Evolutionary conservation across 1,140 invertebrate genomes (phyloP), one percentile per base, ranked within the genome.

Genomic region (Pissodes strobi): DNA sequence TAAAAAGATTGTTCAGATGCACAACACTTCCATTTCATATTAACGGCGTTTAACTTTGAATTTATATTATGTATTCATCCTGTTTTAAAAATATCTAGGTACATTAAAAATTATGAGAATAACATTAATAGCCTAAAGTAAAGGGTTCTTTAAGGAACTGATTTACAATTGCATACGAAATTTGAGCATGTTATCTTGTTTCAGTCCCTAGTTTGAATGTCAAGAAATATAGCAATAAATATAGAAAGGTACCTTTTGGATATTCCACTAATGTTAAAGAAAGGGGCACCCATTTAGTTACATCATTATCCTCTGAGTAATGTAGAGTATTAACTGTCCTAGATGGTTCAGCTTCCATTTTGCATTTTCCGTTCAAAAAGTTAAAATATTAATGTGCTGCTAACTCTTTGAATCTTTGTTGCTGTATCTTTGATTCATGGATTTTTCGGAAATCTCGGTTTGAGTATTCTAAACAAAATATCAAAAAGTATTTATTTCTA

Each of bases 211-310:
- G n/a, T n/a, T n/a, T n/a, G n/a, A n/a, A n/a, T n/a, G n/a, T n/a
- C n/a, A n/a, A n/a, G n/a, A n/a, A n/a, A n/a, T n/a, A 8, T 34
- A 12, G 15, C 10, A 23, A 19, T 23, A 75, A 83, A 90, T 71
- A 70, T 65, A 69, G 69, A 74, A 67, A 74, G 74, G 68, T 83
- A 90, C 88, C 88, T 84, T 90, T 87, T 18, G 90, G 89, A 83
- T 92, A 93, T 81, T 94, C 91, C 51, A 94, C 90, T 78, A 92
- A 84, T 64, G 91, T 92, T 57, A 93, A 81, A 46, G 90, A 84
- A 57, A 94, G 82, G 60, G 91, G 88, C 66, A 88, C 82, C 90
- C 90, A 93, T 79, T 90, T 84, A 60, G 79, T 79, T 72, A 82
- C 79, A 71, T 81, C 81, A 68, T 80, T 74, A 63, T 70, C 51